phyloP scores from a whole-genome alignment of 2,888 invertebrate species.

The Cotesia congregata region DNA sequence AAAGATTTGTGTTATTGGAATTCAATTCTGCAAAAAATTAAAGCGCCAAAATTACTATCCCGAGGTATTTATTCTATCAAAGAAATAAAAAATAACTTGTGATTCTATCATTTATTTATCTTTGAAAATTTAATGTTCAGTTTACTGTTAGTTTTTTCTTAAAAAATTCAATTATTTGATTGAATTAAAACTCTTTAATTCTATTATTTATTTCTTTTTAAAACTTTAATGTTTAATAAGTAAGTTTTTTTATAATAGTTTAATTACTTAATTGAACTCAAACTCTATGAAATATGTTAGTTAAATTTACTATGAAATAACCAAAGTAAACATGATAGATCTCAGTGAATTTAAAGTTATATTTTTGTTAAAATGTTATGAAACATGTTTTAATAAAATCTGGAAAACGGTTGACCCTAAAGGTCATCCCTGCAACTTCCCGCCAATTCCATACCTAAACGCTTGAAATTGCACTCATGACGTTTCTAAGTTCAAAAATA shows the following conservation, averaged over 20 bases:
- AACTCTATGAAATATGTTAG: background rate
- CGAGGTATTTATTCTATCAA: background rate
- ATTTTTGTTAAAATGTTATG: background rate
- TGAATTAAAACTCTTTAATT: no score
- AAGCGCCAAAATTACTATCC: slow-evolving; percentile 2
- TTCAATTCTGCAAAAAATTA: background rate
- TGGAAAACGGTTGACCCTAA: no score
- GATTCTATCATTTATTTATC: no score
- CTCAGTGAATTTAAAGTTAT: background rate
- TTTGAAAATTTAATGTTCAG: no score
- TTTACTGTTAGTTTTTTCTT: no score
- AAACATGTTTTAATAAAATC: background rate
- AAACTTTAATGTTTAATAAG: background rate
- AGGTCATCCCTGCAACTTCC: no score
- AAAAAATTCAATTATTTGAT: no score
- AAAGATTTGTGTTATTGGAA: background rate
- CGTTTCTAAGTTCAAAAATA: no score
- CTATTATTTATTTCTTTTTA: no score
- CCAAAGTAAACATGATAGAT: background rate
- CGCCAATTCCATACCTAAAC: no score
- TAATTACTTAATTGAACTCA: background rate
- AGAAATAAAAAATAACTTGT: slow-evolving; percentile 5
- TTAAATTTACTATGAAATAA: background rate
- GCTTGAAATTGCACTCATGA: no score
- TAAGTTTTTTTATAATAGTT: background rate